Evolutionary conservation across 2,113 vertebrate species (phyloP).

Genomic region (Narcine bancroftii): DNA sequence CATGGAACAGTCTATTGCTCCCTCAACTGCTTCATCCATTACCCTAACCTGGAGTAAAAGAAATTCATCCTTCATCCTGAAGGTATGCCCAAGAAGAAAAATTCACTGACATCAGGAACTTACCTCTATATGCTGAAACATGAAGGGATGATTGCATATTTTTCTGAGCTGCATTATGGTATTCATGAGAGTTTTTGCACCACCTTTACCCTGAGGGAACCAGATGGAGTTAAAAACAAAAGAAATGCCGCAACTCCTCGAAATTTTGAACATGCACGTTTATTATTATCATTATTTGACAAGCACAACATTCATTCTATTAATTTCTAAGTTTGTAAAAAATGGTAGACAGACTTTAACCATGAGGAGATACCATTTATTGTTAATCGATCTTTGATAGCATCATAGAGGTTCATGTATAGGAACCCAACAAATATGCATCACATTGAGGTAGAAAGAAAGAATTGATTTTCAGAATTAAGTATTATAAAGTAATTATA

Average conservation of each 20-base stretch:
- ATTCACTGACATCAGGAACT: background rate
- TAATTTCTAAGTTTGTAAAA: background rate
- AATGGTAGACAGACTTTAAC: background rate
- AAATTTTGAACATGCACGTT: background rate
- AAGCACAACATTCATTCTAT: background rate
- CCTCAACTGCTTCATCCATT: too few species aligned
- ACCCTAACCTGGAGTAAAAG: too few species aligned
- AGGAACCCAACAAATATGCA: background rate
- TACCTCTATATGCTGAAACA: slow-evolving; percentile 94
- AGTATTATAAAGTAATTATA: background rate
- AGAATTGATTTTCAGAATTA: background rate
- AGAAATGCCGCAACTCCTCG: background rate
- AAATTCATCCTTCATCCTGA: too few species aligned
- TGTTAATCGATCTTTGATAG: background rate
- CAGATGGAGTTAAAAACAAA: slow-evolving; percentile 36
- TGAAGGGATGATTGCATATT: slow-evolving; percentile 96
- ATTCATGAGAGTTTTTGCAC: slow-evolving; percentile 96
- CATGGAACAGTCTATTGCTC: too few species aligned
- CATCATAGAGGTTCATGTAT: background rate
- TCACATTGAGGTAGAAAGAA: background rate
- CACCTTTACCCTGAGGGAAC: slow-evolving; percentile 84
- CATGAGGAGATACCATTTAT: background rate
- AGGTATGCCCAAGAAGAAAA: too few species aligned
- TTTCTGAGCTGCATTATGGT: slow-evolving; percentile 98
- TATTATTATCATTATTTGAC: background rate